Evolutionary conservation across 2,113 vertebrate genomes (phyloP).

Genomic region (Corythaeola cristata): DNA sequence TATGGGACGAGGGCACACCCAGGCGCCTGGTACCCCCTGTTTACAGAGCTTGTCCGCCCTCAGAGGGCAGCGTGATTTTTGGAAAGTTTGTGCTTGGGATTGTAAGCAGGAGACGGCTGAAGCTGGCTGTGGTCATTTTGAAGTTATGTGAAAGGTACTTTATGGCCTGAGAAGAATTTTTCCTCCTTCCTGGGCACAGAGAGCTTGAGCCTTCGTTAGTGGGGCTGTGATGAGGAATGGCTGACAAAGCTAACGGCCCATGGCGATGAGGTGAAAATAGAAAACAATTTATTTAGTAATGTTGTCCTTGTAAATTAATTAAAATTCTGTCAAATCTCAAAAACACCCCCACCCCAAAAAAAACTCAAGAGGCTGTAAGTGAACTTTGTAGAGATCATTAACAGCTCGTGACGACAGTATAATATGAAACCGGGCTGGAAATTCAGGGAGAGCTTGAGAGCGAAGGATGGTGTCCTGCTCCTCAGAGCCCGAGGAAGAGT

Average conservation of each 20-base stretch:
- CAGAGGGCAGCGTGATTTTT: not conserved
- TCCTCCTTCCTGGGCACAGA: not conserved
- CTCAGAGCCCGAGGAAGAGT: rapidly evolving
- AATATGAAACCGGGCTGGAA: not conserved
- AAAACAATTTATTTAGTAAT: not conserved
- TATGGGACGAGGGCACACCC: not conserved
- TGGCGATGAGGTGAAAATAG: not conserved
- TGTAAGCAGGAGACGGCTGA: not conserved
- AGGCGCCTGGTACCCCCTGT: rapidly evolving
- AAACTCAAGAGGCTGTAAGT: not conserved
- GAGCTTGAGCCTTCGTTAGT: not conserved
- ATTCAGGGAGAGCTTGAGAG: not conserved
- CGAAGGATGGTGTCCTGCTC: rapidly evolving
- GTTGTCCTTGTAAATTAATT: not conserved
- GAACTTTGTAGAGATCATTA: not conserved
- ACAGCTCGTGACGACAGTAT: not conserved
- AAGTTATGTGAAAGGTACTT: not conserved
- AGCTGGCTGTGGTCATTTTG: not conserved
- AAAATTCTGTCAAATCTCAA: not conserved
- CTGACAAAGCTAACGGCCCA: rapidly evolving
- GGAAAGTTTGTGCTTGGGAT: too few relatives aligned
- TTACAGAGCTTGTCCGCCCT: not conserved
- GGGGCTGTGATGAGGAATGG: not conserved
- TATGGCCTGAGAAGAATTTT: not conserved
- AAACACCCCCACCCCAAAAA: not conserved